Base-by-base conservation (phyloP, 30 jellyfish, hydroid and myxozoan species). In the Cassiopea andromeda region DNA sequence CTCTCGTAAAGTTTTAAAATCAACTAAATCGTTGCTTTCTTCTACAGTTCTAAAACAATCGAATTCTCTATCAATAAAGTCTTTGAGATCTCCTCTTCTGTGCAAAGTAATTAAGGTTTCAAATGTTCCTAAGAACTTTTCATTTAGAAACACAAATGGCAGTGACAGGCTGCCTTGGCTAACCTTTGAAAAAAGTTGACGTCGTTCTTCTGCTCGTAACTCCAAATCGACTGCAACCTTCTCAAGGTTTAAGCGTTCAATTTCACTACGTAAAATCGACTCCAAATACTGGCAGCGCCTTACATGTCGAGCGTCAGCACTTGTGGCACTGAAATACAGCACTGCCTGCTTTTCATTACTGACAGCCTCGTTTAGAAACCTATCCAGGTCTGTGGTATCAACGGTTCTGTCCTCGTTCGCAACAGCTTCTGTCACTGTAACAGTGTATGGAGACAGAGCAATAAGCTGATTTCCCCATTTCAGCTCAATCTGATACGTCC, bases 401-500 rank as follows among this genome's bases (percentile, higher is more conserved):
- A 5, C 8, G 68, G 66, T 64, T 44, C 15, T 46, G 1, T 48
- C 44, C 38, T 69, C 57, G 44, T 2, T 19, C 1, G 46, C 70
- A 69, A 9, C 19, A 12, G 96, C 91, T 59, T 94, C 97, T 71
- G 69, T 82, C 2, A 95, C 93, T 2, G 88, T 90, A 57, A 84
- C 93, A 12, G 74, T 57, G 88, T 85, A 95, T 13, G 99, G 99
- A 43, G 98, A 92, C 9, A 97, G 95, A 15, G 89, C 83, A 43
- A 95, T 84, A 7, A 82, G 83, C 43, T 59, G 57, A 47, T 75
- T 69, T 47, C 99, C 98, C 99, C 99, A 95, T 81, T 82, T 90
- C 19, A 95, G 80, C 64, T 91, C 98, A 45, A 95, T 87, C 82
- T 95, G 98, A 90, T 95, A 95, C 47, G 92, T 83, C 7, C 99